Conservation (phyloP, 2,888 invertebrate species). For the Drosophila nigricruria region DNA sequence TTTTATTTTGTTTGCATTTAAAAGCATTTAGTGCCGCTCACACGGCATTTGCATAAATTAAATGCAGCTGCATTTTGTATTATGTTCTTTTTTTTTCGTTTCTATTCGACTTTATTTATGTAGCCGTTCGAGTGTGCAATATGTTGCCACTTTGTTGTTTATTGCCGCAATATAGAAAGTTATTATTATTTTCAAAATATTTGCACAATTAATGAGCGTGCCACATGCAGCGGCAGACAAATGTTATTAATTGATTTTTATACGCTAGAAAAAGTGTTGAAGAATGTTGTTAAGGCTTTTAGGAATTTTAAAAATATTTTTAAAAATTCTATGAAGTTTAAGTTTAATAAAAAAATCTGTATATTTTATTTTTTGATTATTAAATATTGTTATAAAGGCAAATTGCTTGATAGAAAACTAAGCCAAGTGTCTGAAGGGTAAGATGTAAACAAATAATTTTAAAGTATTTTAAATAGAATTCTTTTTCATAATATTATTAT, state of each 20-base stretch:
- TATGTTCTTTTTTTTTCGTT: not conserved
- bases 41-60: slow-evolving; percentile 72
- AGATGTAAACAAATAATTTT: no score
- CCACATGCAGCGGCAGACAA: not conserved
- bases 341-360: no score
- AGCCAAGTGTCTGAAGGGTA: no score
- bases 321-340: no score
- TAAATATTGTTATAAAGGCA: no score
- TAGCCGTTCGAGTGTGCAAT: slow-evolving; percentile 46
- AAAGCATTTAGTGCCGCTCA: slow-evolving; percentile 48
- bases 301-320: no score
- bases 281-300: not conserved
- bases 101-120: slow-evolving; percentile 55
- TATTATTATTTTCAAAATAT: slow-evolving; percentile 43
- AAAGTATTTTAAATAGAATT: no score
- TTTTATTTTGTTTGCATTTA: slow-evolving; percentile 28
- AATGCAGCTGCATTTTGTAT: slow-evolving; percentile 39
- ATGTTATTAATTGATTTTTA: slow-evolving; percentile 4
- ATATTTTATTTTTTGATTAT: no score
- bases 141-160: slow-evolving; percentile 69
- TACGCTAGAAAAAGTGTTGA: not conserved
- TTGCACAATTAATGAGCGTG: slow-evolving; percentile 34
- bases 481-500: no score
- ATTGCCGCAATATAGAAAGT: slow-evolving; percentile 28
- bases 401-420: no score